Base-by-base conservation (phyloP, 2,888 invertebrate species). In the Aporophyla nigra region DNA sequence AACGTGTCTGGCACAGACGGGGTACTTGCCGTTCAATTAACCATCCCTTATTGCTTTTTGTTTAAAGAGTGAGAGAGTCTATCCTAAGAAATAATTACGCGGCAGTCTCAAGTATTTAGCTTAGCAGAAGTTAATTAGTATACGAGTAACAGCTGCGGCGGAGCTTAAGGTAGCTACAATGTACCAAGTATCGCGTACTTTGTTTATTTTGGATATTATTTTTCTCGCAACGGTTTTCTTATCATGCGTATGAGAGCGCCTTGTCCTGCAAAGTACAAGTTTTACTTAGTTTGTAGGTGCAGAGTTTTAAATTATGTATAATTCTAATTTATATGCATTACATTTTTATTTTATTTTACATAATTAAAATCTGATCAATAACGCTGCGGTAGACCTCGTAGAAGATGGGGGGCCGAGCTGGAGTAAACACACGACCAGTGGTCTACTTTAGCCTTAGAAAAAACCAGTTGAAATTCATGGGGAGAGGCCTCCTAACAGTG, bases 111-210 rank as follows among this genome's bases (percentile, higher is more conserved):
- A 92, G 92, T 91, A 90, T 92, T 91, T 90, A 92, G 91, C 91
- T 94, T 90, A 90, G 90, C 89, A 91, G 88, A 94, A 94, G 93
- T 94, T 95, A 95, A 94, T 95, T 94, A 94, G 93, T 90, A 46
- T 46, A 88, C 76, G 78, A 85, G 90, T 83, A 90, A 87, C 94
- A 93, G 93, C 92, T 94, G 94, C 78, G 81, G 82, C 76, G 80
- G 83, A 80, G 84, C 82, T 88, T 68, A 74, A 79, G 76, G 74
- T 80, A 74, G 68, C 63, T 68, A 21, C 19, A 76, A 62, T 86
- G 56, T 79, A 66, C 62, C 67, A 67, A 71, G 75, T 77, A 66
- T 82, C 54, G 79, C 70, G 62, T 27, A 53, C 66, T 78, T 81
- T 80, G 67, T 87, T 85, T 79, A 73, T 72, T 73, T 67, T 61